Evolutionary conservation across 2,888 invertebrate genomes (phyloP).

Genomic region (Eremobia ochroleuca): DNA sequence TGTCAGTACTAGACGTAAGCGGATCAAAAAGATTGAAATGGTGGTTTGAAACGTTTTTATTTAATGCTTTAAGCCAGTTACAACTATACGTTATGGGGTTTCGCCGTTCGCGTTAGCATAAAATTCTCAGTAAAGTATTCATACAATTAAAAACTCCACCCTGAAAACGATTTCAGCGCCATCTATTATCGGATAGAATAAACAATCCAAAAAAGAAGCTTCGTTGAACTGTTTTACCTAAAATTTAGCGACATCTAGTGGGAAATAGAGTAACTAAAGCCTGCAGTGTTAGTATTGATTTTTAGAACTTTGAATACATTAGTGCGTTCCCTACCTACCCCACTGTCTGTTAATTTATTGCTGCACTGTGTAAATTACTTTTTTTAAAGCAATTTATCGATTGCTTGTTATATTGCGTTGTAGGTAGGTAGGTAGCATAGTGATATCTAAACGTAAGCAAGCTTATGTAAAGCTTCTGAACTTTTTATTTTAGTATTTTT

Average conservation of each 20-base stretch:
- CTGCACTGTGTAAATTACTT: constrained; percentile 37
- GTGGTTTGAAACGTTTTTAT: background rate
- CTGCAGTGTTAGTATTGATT: constrained; percentile 62
- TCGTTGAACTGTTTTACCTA: constrained; percentile 33
- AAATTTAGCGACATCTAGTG: constrained; percentile 72
- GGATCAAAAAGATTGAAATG: background rate
- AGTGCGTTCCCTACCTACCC: constrained; percentile 27
- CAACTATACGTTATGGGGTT: background rate
- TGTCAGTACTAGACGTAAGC: background rate
- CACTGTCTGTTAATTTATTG: constrained; percentile 52
- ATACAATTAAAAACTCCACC: constrained; percentile 15
- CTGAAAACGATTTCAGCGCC: constrained; percentile 15
- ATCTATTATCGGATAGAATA: constrained; percentile 50
- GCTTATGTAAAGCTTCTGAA: background rate
- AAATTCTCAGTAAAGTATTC: background rate
- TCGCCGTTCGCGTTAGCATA: background rate
- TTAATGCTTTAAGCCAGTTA: no score
- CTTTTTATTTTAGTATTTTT: background rate
- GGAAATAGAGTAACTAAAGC: constrained; percentile 63
- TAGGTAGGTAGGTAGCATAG: background rate
- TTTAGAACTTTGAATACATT: constrained; percentile 61
- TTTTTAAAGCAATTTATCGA: constrained; percentile 21
- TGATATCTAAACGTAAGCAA: background rate
- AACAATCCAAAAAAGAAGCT: background rate
- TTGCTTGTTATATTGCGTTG: background rate